Evolutionary conservation across 2,888 invertebrate genomes (phyloP), one percentile per base, ranked within the genome.

Genomic region (Ommatoiulus sabulosus): DNA sequence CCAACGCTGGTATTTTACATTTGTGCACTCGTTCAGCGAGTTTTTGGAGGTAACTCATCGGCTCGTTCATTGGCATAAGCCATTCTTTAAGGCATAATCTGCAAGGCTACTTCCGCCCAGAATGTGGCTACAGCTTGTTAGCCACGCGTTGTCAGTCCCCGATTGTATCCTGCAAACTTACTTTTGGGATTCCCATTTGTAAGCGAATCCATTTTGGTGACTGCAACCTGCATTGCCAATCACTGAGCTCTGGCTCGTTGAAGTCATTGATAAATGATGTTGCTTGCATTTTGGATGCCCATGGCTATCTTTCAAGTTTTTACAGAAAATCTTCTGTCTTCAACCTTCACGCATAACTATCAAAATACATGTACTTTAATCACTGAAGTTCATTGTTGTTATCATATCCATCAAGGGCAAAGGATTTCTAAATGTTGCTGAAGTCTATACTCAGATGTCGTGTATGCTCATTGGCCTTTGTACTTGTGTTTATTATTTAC

Each of bases 401-500:
- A 80, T 15, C 80, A 80, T 80, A 80, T 80, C 80, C 80, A 80
- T 80, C 35, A 43, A 80, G 80, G 15, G 80, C 80, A 43, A 80
- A 80, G 80, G 80, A 24, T 80, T 80, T 80, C 80, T 80, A 35
- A 80, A 3, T 80, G 80, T 80, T 80, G 35, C 80, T 80, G 35
- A 80, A 80, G 80, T 80, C 80, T 80, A 43, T 80, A 80, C 80
- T 80, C 80, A 35, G 80, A 80, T 80, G 80, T 80, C 80, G 35
- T 80, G 35, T 80, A 80, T 80, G 80, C 80, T 80, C 80, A 80
- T 80, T 80, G 80, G 80, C 80, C 80, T 12, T 80, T 80, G 80
- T 80, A 80, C 80, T 80, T 80, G 80, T 80, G 80, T 80, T 80
- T 80, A 80, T 80, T 80, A 80, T 80, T 80, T 80, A 80, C 80